These are phyloP conservation scores for Tenthredo amoena DNA, from an alignment of 2,888 invertebrate species.

Conservation along the genomic window DNA sequence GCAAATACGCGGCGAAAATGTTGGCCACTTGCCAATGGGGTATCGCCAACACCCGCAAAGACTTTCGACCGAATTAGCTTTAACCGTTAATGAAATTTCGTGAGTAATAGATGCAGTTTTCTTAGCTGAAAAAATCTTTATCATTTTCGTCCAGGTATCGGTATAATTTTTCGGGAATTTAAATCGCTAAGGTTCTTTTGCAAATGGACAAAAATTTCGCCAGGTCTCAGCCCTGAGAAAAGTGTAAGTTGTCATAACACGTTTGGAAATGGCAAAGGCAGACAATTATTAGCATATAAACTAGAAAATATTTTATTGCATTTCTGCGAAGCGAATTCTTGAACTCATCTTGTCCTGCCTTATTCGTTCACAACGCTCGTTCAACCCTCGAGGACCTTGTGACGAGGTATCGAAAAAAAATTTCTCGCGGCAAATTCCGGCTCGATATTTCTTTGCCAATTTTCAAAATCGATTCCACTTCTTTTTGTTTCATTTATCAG, in stretches of 20 bases:
- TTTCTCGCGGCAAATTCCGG: not conserved
- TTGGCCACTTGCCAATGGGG: slow-evolving; percentile 63
- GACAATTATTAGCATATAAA: slow-evolving; percentile 65
- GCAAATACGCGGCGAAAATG: slow-evolving; percentile 66
- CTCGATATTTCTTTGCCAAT: not conserved
- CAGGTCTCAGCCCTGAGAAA: slow-evolving; percentile 35
- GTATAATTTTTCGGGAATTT: not conserved
- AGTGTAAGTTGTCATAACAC: slow-evolving; percentile 48
- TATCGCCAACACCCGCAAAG: slow-evolving; percentile 6
- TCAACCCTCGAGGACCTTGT: not conserved
- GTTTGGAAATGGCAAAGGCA: slow-evolving; percentile 34
- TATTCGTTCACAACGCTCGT: not conserved
- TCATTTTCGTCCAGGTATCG: not conserved
- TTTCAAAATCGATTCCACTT: not conserved
- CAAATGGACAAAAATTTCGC: slow-evolving; percentile 33
- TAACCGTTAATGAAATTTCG: slow-evolving; percentile 44
- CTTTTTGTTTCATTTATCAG: not conserved
- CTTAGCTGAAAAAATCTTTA: not conserved
- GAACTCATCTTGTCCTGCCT: not conserved
- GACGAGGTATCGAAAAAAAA: not conserved
- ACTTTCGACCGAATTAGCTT: slow-evolving; percentile 17
- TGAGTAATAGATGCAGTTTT: slow-evolving; percentile 35
- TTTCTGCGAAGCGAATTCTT: slow-evolving; percentile 54
- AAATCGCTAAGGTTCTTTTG: not conserved
- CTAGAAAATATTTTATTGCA: slow-evolving; percentile 65